phyloP scores from a whole-genome alignment of 1,140 invertebrate species.

The Conus ventricosus region DNA sequence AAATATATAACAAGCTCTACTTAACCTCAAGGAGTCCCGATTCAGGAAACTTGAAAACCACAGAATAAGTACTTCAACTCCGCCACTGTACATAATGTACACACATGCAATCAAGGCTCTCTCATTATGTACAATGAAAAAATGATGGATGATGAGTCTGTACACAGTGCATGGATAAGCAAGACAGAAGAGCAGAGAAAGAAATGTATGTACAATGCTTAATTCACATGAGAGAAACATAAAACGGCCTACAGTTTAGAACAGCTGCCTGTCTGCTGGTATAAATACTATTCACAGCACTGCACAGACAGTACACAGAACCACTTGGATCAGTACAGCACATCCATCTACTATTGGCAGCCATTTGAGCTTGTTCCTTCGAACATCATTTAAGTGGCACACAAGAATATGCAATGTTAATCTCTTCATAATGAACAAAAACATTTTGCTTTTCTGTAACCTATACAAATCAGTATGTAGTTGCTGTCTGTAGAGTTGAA shows the following conservation, averaged over 20 bases:
- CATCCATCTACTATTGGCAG: neutral
- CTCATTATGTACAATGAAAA: neutral
- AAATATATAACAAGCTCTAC: neutral
- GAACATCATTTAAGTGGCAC: neutral
- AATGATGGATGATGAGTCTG: neutral
- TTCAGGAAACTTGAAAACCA: neutral
- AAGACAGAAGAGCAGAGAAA: neutral
- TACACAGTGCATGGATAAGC: neutral
- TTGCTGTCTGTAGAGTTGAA: no score
- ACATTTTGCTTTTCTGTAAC: neutral
- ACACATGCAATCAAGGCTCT: neutral
- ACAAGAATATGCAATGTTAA: neutral
- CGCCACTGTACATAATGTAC: constrained; percentile 10
- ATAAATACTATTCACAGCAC: neutral
- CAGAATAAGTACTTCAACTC: constrained; percentile 22
- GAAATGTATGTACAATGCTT: neutral
- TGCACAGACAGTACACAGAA: neutral
- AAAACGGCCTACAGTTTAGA: neutral
- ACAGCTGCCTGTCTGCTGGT: neutral
- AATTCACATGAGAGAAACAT: neutral
- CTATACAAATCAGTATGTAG: no score
- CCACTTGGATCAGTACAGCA: neutral
- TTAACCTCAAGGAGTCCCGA: neutral
- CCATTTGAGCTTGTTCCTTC: neutral
- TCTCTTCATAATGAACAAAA: neutral